Evolutionary conservation across 2,888 invertebrate species (phyloP).

Genomic region (Diarsia dahlii): DNA sequence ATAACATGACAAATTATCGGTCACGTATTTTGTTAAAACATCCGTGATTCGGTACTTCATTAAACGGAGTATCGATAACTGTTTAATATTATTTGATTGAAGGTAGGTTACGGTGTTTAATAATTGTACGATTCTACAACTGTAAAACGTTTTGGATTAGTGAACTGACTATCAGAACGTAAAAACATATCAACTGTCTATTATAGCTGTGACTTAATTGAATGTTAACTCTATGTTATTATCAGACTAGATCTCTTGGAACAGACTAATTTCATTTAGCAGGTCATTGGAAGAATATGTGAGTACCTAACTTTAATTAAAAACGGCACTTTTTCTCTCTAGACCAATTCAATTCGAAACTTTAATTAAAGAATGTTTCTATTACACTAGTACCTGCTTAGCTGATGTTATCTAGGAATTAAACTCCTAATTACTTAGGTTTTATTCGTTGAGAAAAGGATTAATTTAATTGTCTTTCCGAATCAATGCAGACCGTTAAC

Average conservation of each 20-base stretch:
- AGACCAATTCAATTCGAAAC: conserved; percentile 4
- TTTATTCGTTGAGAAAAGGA: not conserved
- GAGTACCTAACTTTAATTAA: conserved; percentile 36
- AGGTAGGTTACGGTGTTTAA: not conserved
- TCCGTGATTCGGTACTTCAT: conserved; percentile 7
- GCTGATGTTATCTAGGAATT: not conserved
- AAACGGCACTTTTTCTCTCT: conserved; percentile 11
- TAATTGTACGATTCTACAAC: not conserved
- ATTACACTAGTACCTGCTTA: not conserved
- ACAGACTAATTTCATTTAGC: conserved; percentile 16
- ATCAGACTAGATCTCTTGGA: conserved; percentile 1
- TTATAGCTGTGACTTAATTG: not conserved
- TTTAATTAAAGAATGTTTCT: conserved; percentile 31
- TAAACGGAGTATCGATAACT: not conserved
- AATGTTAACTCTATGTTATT: not conserved
- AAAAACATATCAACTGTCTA: not conserved
- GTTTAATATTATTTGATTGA: conserved; percentile 22
- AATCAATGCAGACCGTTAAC: conserved; percentile 27
- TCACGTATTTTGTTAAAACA: conserved; percentile 12
- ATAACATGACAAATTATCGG: conserved; percentile 49
- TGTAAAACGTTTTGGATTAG: not conserved
- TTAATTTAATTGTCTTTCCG: conserved; percentile 25
- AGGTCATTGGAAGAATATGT: conserved; percentile 11
- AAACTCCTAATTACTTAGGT: conserved; percentile 6
- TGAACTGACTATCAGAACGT: not conserved